Evolutionary conservation across 92 coral and sea anemone species (phyloP).

Genomic region (Palythoa heliodiscus): DNA sequence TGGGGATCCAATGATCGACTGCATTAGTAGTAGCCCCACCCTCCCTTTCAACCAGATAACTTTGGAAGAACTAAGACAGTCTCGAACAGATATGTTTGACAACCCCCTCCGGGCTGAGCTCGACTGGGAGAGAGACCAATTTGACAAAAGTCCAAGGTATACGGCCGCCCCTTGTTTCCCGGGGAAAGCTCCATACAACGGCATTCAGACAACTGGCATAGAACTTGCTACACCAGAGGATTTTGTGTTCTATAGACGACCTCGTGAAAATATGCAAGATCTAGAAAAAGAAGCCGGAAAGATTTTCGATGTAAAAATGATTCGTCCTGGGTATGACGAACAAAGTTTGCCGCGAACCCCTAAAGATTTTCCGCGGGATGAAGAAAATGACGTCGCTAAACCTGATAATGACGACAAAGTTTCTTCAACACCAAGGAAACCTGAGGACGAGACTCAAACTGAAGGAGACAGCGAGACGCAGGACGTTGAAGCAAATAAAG

Average conservation of each 20-base stretch:
- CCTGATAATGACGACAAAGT: not conserved
- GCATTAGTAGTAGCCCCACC: not conserved
- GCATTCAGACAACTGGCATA: conserved; percentile 25
- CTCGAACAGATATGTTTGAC: conserved; percentile 46
- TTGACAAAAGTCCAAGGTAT: conserved; percentile 24
- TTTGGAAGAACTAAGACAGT: conserved; percentile 16
- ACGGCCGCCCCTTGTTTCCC: conserved; percentile 9
- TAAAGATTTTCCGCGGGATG: not conserved
- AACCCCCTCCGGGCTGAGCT: conserved; percentile 40
- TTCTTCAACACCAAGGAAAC: not conserved
- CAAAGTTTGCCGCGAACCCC: conserved; percentile 12
- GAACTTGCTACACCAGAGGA: conserved; percentile 31
- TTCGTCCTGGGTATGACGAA: conserved; percentile 36
- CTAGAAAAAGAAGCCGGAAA: conserved; percentile 41
- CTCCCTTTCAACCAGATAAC: conserved; percentile 21
- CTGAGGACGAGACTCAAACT: not conserved
- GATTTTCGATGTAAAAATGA: conserved; percentile 35
- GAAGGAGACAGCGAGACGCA: not conserved
- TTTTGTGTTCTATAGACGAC: conserved; percentile 38
- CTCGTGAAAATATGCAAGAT: conserved; percentile 34
- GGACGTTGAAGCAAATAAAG: not conserved
- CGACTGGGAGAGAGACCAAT: conserved; percentile 34
- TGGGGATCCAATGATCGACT: conserved; percentile 18
- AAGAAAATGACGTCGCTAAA: not conserved
- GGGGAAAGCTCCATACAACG: conserved; percentile 10